These are phyloP conservation scores for Drosophila lowei DNA, from an alignment of 1,140 invertebrate genomes.

Conservation along the genomic window DNA sequence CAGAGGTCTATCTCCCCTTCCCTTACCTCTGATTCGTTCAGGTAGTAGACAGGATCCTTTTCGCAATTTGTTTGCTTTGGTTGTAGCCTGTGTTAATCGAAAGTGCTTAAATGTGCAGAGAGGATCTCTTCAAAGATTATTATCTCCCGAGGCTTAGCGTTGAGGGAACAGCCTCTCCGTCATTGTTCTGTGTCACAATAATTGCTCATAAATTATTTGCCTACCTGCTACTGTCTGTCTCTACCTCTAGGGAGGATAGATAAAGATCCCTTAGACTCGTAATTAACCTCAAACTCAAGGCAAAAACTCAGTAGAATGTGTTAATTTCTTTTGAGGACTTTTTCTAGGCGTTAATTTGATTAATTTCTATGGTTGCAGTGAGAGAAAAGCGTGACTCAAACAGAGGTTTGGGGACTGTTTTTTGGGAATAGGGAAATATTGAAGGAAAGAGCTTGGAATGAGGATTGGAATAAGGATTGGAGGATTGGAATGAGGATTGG, in stretches of 20 bases:
- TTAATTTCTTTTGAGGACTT: constrained; percentile 46
- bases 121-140: constrained; percentile 41
- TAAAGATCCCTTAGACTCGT: too few relatives aligned
- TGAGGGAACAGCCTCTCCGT: constrained; percentile 30
- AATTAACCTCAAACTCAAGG: too few relatives aligned
- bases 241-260: too few relatives aligned
- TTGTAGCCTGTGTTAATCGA: constrained; percentile 57
- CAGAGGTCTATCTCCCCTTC: background rate
- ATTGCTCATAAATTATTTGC: constrained; percentile 64
- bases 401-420: too few relatives aligned
- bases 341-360: constrained; percentile 57
- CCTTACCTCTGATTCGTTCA: constrained; percentile 21
- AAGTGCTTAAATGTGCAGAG: constrained; percentile 58
- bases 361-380: constrained; percentile 17
- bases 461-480: too few relatives aligned
- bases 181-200: constrained; percentile 67
- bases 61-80: constrained; percentile 50
- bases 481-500: too few relatives aligned
- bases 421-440: too few relatives aligned
- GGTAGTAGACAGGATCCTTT: constrained; percentile 52
- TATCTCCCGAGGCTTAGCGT: constrained; percentile 32
- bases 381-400: too few relatives aligned
- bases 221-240: constrained; percentile 64
- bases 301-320: constrained; percentile 33
- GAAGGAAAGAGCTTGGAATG: too few relatives aligned